These are phyloP conservation scores for Zoanthus gigantus DNA, from an alignment of 92 coral and sea anemone species.

Conservation along the genomic window DNA sequence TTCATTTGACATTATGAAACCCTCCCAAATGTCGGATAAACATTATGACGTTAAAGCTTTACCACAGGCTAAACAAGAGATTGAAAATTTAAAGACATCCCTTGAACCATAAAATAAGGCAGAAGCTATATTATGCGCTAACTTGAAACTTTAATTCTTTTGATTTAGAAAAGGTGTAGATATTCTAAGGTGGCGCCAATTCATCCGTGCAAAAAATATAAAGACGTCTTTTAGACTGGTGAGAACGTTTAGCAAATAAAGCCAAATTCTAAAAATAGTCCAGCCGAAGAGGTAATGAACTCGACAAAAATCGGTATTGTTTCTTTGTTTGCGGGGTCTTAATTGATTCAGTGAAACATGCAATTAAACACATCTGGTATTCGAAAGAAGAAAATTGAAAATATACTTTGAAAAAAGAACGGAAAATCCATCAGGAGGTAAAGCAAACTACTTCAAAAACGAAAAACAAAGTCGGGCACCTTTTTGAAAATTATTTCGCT, in stretches of 20 bases:
- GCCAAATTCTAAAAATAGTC: background rate
- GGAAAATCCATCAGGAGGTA: background rate
- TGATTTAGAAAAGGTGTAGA: background rate
- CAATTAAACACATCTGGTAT: background rate
- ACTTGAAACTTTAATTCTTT: background rate
- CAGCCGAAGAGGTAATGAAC: background rate
- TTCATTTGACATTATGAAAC: background rate
- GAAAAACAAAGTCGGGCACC: background rate
- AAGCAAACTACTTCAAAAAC: background rate
- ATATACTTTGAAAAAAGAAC: background rate
- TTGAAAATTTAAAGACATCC: background rate
- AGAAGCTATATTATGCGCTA: background rate
- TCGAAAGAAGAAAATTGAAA: background rate
- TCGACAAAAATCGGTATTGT: background rate
- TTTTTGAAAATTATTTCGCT: background rate
- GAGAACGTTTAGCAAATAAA: background rate
- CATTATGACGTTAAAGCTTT: constrained; percentile 16
- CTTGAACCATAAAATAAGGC: background rate
- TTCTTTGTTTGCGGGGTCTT: background rate
- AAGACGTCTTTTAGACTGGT: background rate
- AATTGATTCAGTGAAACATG: background rate
- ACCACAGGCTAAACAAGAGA: background rate
- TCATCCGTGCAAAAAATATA: background rate
- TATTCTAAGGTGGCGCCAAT: background rate
- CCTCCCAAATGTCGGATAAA: background rate